These are phyloP conservation scores for Ophion costatus DNA, from an alignment of 2,888 invertebrate genomes.

Conservation along the genomic window DNA sequence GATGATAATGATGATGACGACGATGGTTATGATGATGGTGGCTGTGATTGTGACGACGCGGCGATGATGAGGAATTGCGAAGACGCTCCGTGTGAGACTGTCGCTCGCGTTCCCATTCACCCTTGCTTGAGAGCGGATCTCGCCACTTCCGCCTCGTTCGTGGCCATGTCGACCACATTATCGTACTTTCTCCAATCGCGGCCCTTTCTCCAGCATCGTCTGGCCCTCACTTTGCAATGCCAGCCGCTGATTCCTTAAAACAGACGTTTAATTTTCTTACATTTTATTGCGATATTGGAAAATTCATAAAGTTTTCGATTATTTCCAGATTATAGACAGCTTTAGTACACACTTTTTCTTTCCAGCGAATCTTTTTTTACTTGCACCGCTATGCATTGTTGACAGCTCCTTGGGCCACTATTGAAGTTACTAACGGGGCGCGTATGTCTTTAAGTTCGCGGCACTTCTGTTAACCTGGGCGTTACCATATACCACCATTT, in stretches of 20 bases:
- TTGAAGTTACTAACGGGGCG: no score
- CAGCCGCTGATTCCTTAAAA: constrained; percentile 45
- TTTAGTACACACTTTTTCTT: no score
- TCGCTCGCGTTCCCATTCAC: constrained; percentile 61
- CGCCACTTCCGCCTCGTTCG: constrained; percentile 81
- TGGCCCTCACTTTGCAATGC: constrained; percentile 49
- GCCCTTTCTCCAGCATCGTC: constrained; percentile 77
- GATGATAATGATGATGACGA: constrained; percentile 44
- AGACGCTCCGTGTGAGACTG: constrained; percentile 56
- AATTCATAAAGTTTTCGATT: no score
- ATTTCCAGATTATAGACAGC: no score
- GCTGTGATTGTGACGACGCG: constrained; percentile 49
- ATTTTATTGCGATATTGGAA: no score
- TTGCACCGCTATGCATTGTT: no score
- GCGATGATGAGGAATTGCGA: constrained; percentile 54
- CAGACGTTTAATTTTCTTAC: neutral
- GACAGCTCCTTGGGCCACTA: no score
- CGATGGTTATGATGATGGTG: constrained; percentile 26
- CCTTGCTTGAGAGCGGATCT: constrained; percentile 68
- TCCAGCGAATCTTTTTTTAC: no score
- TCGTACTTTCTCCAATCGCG: constrained; percentile 76
- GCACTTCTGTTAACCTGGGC: no score
- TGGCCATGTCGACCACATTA: constrained; percentile 82
- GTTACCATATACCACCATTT: no score
- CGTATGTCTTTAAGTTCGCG: no score